Conservation (phyloP, 2,113 vertebrate genomes). For the Microtus pennsylvanicus region DNA sequence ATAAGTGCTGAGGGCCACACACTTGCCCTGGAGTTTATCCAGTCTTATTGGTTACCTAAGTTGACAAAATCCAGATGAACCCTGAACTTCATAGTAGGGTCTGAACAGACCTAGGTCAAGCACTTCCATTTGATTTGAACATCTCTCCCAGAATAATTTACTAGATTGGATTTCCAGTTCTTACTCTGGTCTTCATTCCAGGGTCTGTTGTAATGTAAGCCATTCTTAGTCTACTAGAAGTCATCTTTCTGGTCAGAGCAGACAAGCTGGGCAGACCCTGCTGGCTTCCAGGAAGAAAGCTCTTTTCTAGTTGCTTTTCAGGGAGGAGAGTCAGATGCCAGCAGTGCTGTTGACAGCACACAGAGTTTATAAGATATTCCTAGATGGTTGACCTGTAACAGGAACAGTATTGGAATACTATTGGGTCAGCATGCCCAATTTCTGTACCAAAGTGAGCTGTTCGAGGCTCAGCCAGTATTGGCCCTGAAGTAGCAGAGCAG, state of each 20-base stretch:
- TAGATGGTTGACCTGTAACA: rapidly evolving
- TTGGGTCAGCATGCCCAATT: not conserved
- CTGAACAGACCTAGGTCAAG: too few species aligned
- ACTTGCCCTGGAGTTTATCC: too few species aligned
- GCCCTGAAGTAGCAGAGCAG: not conserved
- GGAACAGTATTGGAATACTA: rapidly evolving
- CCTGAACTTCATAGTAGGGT: rapidly evolving
- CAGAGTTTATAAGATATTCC: rapidly evolving
- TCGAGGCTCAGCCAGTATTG: rapidly evolving
- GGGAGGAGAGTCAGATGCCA: not conserved
- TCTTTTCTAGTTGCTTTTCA: not conserved
- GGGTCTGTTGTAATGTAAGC: not conserved
- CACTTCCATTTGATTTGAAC: not conserved
- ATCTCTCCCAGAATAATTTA: not conserved
- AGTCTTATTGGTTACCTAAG: not conserved
- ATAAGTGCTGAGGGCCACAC: rapidly evolving
- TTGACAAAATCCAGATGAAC: not conserved
- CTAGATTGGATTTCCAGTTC: not conserved
- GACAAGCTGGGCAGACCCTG: not conserved
- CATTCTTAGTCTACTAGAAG: not conserved
- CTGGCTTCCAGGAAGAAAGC: not conserved
- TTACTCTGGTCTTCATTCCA: too few species aligned
- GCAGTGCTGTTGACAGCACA: too few species aligned
- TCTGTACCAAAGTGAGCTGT: too few species aligned
- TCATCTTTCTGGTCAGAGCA: rapidly evolving